Conservation (phyloP, 2,797 vertebrate species). For the Rachycentron canadum region DNA sequence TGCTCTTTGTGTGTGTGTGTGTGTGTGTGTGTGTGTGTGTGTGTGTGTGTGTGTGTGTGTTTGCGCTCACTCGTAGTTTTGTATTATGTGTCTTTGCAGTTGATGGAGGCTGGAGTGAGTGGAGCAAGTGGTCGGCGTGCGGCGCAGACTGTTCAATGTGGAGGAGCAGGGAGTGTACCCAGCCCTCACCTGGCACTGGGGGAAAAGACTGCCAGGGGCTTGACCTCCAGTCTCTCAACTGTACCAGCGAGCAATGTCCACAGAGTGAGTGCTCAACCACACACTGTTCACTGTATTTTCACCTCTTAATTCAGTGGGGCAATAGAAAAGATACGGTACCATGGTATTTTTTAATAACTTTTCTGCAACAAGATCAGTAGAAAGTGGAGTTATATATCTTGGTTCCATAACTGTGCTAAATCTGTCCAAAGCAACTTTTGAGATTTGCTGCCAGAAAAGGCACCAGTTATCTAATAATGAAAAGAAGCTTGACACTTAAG, state of each 20-base stretch:
- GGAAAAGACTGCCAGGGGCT: conserved; percentile 93
- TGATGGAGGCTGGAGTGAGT: conserved; percentile 95
- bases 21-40: conserved; percentile 1
- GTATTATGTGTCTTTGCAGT: conserved; percentile 83
- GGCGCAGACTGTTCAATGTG: conserved; percentile 94
- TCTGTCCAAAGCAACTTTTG: conserved; percentile 20
- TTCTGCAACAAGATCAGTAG: conserved; percentile 11
- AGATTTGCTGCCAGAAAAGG: conserved; percentile 1
- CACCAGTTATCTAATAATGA: not conserved
- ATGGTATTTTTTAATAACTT: conserved; percentile 18
- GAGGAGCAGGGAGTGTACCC: conserved; percentile 95
- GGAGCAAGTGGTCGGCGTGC: conserved; percentile 97
- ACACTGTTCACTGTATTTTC: conserved; percentile 21
- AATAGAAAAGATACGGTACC: conserved; percentile 12
- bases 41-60: not conserved
- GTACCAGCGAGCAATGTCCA: conserved; percentile 95
- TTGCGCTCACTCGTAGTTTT: conserved; percentile 10
- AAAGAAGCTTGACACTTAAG: not conserved
- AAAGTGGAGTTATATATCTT: conserved; percentile 23
- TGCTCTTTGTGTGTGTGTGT: conserved; percentile 1
- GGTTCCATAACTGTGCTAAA: conserved; percentile 17
- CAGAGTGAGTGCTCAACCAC: conserved; percentile 90
- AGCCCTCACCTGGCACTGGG: conserved; percentile 93
- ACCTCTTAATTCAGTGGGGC: conserved; percentile 16
- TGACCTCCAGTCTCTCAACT: conserved; percentile 95